Base-by-base conservation (phyloP, 2,888 invertebrate genomes). In the Drosophila differens region DNA sequence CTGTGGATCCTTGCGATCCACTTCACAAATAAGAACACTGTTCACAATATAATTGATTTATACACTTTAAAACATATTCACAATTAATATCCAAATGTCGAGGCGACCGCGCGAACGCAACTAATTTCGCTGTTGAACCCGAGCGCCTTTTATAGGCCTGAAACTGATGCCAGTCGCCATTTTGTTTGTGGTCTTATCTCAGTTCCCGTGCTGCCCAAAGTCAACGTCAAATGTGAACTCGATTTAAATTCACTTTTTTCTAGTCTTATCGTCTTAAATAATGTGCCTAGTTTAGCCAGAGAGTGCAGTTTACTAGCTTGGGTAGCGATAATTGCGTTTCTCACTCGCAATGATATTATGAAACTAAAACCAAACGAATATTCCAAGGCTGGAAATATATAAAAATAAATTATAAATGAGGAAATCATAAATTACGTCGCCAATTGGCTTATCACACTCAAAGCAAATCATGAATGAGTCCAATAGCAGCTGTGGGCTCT, bases 121-220 rank as follows among this genome's bases (percentile, higher is more conserved):
- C 85, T 85, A 70, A 81, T 81, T n/a, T 14, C 22, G 35, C 22
- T 54, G 32, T 12, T 5, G 9, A 62, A 9, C 2, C 30, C 33
- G 19, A 25, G 58, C 57, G 53, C 55, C 83, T 89, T 89, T 87
- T 85, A 85, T 85, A 89, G 79, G 62, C 62, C 53, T 37, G 9
- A 19, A 28, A 28, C 32, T 59, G 28, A 44, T 25, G 74, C 54
- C 44, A 33, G 22, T 35, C 71, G 67, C 85, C 85, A 85, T 83
- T 79, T 85, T 83, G 55, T 51, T 44, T 41, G 19, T 16, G 10
- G 14, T 53, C 64, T 70, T 61, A 70, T 79, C 74, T 12, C 14
- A 62, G 52, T 59, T 59, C 37, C 33, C 19, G 9, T 30, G 62
- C 35, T 53, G 22, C 55, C 44, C 53, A 76, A 71, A 66, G 53